These are phyloP conservation scores for Pseudopleuronectes americanus DNA, from an alignment of 2,797 vertebrate genomes.

Conservation along the genomic window DNA sequence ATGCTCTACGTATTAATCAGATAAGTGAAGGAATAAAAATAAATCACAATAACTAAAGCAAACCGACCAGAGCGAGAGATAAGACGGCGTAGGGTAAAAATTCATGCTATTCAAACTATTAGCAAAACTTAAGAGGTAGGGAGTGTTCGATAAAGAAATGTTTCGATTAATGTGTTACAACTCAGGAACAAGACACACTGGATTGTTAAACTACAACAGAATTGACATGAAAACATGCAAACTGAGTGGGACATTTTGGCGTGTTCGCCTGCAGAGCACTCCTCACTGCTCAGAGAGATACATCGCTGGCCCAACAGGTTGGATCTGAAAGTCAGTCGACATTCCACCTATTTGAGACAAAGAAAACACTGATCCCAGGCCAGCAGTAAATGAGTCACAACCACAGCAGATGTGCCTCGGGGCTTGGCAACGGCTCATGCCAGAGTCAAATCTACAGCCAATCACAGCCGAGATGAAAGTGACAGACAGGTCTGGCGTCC, in stretches of 20 bases:
- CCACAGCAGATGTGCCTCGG: slow-evolving; percentile 61
- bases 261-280: not conserved
- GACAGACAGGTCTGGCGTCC: slow-evolving; percentile 27
- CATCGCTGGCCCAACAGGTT: slow-evolving; percentile 65
- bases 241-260: not conserved
- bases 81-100: slow-evolving; percentile 29
- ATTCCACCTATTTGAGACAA: slow-evolving; percentile 73
- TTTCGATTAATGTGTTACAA: not conserved
- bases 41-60: not conserved
- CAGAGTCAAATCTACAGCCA: slow-evolving; percentile 32
- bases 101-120: slow-evolving; percentile 33
- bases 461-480: slow-evolving; percentile 22
- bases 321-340: slow-evolving; percentile 67
- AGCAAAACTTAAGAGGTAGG: not conserved
- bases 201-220: not conserved
- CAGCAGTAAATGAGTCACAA: slow-evolving; percentile 69
- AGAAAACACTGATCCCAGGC: slow-evolving; percentile 65
- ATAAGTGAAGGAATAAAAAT: slow-evolving; percentile 24
- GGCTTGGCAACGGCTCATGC: slow-evolving; percentile 48
- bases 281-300: slow-evolving; percentile 7
- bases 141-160: not conserved
- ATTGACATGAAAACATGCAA: not conserved
- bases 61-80: slow-evolving; percentile 26
- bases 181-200: not conserved
- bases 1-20: slow-evolving; percentile 17